Percentiles rank a stretch among this genome's conserved stretches.
Conservation (phyloP, 1,140 invertebrate species). For the Achroia grisella region DNA sequence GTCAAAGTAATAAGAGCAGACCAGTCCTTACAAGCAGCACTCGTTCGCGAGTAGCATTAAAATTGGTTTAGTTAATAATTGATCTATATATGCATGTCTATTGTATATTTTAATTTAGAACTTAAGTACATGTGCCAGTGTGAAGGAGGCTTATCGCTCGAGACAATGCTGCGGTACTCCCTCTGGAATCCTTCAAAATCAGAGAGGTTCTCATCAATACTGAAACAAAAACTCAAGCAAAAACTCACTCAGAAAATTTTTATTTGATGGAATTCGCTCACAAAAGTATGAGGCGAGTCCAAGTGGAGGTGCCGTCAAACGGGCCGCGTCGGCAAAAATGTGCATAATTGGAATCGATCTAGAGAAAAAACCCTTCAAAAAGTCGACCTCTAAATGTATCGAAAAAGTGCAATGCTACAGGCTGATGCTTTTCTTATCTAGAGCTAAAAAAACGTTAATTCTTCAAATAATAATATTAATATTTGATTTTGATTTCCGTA, state of each 20-base stretch:
- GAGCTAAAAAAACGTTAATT: neutral
- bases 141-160: neutral
- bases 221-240: slow-evolving; percentile 55
- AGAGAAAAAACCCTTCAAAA: slow-evolving; percentile 65
- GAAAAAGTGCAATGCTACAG: slow-evolving; percentile 64
- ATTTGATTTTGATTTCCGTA: neutral
- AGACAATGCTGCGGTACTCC: slow-evolving; percentile 26
- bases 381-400: slow-evolving; percentile 62
- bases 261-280: slow-evolving; percentile 63
- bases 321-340: slow-evolving; percentile 63
- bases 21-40: too few relatives aligned
- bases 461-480: neutral
- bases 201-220: slow-evolving; percentile 58
- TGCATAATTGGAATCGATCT: slow-evolving; percentile 61
- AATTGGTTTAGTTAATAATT: too few relatives aligned
- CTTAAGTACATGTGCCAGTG: too few relatives aligned
- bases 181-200: slow-evolving; percentile 53
- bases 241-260: slow-evolving; percentile 55
- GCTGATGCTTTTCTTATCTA: slow-evolving; percentile 14
- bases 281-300: slow-evolving; percentile 46
- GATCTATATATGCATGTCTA: too few relatives aligned
- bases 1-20: too few relatives aligned
- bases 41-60: too few relatives aligned
- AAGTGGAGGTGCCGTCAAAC: slow-evolving; percentile 43
- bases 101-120: too few relatives aligned